A percentile compares a stretch with the other conserved stretches of the same genome.
These are phyloP conservation scores for Porites lutea DNA, from an alignment of 64 coral and sea anemone species.

Conservation along the genomic window DNA sequence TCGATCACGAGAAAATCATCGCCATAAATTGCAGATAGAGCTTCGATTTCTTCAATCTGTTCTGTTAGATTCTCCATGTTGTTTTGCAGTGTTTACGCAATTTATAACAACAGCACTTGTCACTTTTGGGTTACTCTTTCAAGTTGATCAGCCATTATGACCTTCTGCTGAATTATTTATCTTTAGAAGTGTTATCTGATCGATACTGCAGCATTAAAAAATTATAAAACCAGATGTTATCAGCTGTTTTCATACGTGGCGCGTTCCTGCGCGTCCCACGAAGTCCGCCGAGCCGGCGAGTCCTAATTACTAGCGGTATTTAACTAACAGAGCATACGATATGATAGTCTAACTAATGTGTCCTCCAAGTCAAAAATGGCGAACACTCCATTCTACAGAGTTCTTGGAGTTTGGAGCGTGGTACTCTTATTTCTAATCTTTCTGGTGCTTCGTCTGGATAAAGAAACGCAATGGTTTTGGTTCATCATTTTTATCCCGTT, in stretches of 20 bases:
- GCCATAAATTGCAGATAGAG: conserved; percentile 91
- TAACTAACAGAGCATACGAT: background rate
- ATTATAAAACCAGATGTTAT: no score
- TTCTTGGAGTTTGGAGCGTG: conserved; percentile 87
- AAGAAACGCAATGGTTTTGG: conserved; percentile 86
- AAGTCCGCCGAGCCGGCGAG: no score
- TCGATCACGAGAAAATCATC: conserved; percentile 91
- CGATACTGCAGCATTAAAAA: no score
- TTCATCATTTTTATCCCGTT: conserved; percentile 95
- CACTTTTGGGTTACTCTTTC: no score
- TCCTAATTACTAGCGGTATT: conserved; percentile 17
- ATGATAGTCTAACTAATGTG: background rate
- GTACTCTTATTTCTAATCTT: conserved; percentile 86
- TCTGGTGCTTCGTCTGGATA: conserved; percentile 85
- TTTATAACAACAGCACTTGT: background rate
- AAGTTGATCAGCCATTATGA: no score
- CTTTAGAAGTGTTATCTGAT: background rate
- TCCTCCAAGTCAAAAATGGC: conserved; percentile 68
- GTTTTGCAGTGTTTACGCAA: background rate
- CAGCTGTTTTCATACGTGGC: background rate
- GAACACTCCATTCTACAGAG: conserved; percentile 62
- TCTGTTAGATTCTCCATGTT: conserved; percentile 49
- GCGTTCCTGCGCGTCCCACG: no score
- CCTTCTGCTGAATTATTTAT: background rate
- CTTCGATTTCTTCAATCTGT: conserved; percentile 96